These are phyloP conservation scores for Brenthis hecate DNA, from an alignment of 2,888 invertebrate genomes.

Conservation along the genomic window DNA sequence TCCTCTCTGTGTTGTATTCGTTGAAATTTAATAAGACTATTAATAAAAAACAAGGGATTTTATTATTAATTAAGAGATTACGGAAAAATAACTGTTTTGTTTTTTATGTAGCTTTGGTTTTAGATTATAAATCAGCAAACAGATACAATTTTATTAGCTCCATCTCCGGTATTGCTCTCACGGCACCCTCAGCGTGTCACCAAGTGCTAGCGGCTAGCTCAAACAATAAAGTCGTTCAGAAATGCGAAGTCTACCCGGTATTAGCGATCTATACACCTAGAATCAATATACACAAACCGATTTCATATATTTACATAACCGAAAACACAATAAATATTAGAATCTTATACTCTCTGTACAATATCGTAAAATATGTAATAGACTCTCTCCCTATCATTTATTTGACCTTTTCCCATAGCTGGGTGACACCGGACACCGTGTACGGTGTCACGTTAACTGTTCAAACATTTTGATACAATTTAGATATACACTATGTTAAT, in stretches of 20 bases:
- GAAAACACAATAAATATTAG: constrained; percentile 69
- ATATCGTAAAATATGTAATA: constrained; percentile 56
- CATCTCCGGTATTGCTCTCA: background rate
- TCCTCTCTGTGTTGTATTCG: too few species aligned
- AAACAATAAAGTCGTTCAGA: background rate
- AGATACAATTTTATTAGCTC: too few species aligned
- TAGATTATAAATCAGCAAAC: too few species aligned
- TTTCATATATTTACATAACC: constrained; percentile 60
- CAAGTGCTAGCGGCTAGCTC: background rate
- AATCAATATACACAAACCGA: constrained; percentile 46
- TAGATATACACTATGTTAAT: background rate
- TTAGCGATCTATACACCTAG: constrained; percentile 22
- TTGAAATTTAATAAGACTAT: too few species aligned
- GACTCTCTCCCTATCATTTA: constrained; percentile 49
- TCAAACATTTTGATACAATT: background rate
- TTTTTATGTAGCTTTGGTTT: too few species aligned
- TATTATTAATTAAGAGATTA: too few species aligned
- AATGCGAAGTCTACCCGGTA: constrained; percentile 7
- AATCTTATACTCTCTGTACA: constrained; percentile 77
- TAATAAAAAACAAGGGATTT: too few species aligned
- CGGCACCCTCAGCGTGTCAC: background rate
- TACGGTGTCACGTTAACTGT: constrained; percentile 6
- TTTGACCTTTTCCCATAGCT: constrained; percentile 12
- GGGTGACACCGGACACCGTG: constrained; percentile 8
- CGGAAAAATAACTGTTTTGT: too few species aligned